Conservation (phyloP, 2,113 vertebrate genomes). For the Hyaena hyaena region DNA sequence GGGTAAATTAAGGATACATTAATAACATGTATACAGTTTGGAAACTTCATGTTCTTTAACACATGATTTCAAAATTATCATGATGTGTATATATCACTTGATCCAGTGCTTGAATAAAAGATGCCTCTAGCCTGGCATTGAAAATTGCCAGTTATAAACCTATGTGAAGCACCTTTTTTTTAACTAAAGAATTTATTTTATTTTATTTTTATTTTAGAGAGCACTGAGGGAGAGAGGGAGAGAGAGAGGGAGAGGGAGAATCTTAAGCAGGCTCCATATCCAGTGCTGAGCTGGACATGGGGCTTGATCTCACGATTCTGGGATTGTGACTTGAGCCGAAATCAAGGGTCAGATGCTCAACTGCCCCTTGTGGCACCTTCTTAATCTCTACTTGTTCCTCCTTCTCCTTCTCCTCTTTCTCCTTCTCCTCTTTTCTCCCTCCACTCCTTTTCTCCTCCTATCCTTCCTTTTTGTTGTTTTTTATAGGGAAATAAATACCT, state of each 20-base stretch:
- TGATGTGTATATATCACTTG: neutral
- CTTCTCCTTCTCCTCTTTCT: no score
- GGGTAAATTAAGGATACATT: neutral
- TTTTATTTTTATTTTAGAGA: no score
- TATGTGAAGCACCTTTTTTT: no score
- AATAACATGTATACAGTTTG: neutral
- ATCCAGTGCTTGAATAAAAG: neutral
- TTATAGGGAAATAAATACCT: neutral
- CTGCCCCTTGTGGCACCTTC: neutral
- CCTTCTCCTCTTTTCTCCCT: neutral
- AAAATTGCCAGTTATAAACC: accelerated
- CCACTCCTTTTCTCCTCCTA: neutral
- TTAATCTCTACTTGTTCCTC: no score
- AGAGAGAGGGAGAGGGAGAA: no score
- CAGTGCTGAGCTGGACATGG: no score
- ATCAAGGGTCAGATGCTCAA: no score
- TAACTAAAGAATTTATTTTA: no score
- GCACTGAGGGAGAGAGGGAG: no score
- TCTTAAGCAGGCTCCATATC: no score
- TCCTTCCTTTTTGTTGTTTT: neutral
- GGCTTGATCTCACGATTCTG: no score
- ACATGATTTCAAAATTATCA: neutral
- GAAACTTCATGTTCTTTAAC: neutral
- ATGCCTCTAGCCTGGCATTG: neutral
- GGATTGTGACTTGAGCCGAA: no score